Evolutionary conservation across 2,888 invertebrate species (phyloP).

Genomic region (Nemotelus pantherinus): DNA sequence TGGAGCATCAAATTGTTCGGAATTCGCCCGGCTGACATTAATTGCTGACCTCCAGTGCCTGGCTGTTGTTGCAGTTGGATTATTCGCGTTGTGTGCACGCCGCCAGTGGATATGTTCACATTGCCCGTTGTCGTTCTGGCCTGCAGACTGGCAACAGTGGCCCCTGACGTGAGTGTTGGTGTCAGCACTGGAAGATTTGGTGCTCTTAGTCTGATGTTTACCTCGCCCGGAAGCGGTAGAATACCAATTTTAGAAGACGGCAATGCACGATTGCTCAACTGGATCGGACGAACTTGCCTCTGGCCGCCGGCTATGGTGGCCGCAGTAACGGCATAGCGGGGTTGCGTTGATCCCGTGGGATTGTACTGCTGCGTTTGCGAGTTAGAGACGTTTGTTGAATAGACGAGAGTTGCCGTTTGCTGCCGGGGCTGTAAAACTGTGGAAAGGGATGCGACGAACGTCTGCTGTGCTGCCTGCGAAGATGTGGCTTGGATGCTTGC

Average conservation of each 20-base stretch:
- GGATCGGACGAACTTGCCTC: conserved; percentile 63
- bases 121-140: conserved; percentile 53
- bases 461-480: conserved; percentile 55
- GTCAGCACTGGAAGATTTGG: conserved; percentile 60
- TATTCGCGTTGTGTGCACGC: conserved; percentile 59
- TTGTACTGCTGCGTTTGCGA: conserved; percentile 60
- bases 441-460: conserved; percentile 62
- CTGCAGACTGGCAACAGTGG: conserved; percentile 46
- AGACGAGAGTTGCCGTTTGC: conserved; percentile 63
- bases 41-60: conserved; percentile 59
- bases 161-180: conserved; percentile 55
- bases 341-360: conserved; percentile 56
- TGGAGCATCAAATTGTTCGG: conserved; percentile 63
- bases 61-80: conserved; percentile 63
- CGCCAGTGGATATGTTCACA: conserved; percentile 58
- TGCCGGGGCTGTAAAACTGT: conserved; percentile 63
- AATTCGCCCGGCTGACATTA: conserved; percentile 61
- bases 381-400: conserved; percentile 59
- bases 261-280: conserved; percentile 60
- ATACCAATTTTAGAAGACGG: conserved; percentile 58
- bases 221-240: conserved; percentile 58
- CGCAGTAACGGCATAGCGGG: conserved; percentile 59
- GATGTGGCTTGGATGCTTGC: conserved; percentile 55
- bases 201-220: conserved; percentile 60
- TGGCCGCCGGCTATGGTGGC: conserved; percentile 56